A percentile compares a stretch with the other conserved stretches of the same genome.
phyloP scores from a whole-genome alignment of 2,888 invertebrate species.

The Zhengitettix transpicula region DNA sequence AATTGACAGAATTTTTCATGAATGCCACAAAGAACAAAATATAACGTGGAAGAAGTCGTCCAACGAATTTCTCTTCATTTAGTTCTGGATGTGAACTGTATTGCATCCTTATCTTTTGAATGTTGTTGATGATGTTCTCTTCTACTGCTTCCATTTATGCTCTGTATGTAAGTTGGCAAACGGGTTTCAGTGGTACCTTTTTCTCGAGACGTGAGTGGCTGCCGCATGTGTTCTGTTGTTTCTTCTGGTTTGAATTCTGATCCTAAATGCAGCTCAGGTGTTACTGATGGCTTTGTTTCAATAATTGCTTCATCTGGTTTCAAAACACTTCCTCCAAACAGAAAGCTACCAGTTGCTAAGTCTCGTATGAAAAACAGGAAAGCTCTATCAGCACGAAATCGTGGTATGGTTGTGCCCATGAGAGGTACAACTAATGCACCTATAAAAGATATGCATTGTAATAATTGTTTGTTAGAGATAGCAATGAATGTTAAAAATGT shows the following conservation, averaged over 20 bases:
- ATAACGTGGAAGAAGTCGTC: no score
- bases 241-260: not conserved
- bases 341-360: slow-evolving; percentile 30
- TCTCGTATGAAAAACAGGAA: slow-evolving; percentile 49
- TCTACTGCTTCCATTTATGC: not conserved
- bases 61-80: no score
- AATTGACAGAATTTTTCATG: no score
- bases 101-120: not conserved
- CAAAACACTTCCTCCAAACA: slow-evolving; percentile 47
- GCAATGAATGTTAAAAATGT: not conserved
- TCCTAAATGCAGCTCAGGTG: not conserved
- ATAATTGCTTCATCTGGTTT: slow-evolving; percentile 24
- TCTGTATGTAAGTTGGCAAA: not conserved
- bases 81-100: no score
- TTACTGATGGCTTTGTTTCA: not conserved
- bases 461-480: not conserved
- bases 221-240: not conserved
- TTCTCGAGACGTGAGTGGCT: not conserved
- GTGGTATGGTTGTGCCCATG: slow-evolving; percentile 33
- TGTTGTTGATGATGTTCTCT: not conserved
- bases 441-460: slow-evolving; percentile 11
- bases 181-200: not conserved
- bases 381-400: slow-evolving; percentile 39
- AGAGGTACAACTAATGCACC: slow-evolving; percentile 41
- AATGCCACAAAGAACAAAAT: no score